A percentile compares a stretch with the other conserved stretches of the same genome.
phyloP scores from a whole-genome alignment of 2,888 invertebrate genomes.

The Agrilus mali region DNA sequence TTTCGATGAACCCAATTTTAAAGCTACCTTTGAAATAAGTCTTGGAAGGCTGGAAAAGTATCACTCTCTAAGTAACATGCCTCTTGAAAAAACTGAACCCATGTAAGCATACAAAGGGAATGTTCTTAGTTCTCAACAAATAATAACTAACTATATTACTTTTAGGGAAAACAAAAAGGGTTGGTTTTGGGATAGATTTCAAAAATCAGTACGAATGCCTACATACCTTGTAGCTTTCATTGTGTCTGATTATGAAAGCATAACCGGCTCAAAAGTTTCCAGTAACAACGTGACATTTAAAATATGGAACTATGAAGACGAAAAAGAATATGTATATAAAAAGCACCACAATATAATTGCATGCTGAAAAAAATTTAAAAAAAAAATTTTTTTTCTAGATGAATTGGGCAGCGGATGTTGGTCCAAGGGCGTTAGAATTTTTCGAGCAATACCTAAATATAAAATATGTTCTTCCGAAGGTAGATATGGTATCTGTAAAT shows the following conservation, averaged over 20 bases:
- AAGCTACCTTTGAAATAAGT: constrained; percentile 65
- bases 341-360: background rate
- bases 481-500: constrained; percentile 73
- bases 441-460: constrained; percentile 63
- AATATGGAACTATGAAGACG: constrained; percentile 64
- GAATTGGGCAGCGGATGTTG: constrained; percentile 58
- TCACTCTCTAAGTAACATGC: constrained; percentile 67
- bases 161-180: constrained; percentile 40
- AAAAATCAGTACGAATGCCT: constrained; percentile 77
- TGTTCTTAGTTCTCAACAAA: background rate
- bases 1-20: constrained; percentile 82
- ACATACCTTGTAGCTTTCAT: constrained; percentile 83
- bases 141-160: constrained; percentile 17
- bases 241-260: constrained; percentile 57
- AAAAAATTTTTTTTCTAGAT: constrained; percentile 40
- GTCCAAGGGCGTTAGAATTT: constrained; percentile 60
- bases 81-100: constrained; percentile 35
- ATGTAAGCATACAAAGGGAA: constrained; percentile 35
- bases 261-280: constrained; percentile 34
- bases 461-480: constrained; percentile 59
- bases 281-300: constrained; percentile 42
- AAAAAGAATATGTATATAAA: too few species aligned
- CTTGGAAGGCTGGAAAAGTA: constrained; percentile 50
- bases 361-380: too few species aligned
- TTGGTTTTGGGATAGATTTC: constrained; percentile 62